phyloP scores from a whole-genome alignment of 2,797 vertebrate species.

The Decapterus maruadsi region DNA sequence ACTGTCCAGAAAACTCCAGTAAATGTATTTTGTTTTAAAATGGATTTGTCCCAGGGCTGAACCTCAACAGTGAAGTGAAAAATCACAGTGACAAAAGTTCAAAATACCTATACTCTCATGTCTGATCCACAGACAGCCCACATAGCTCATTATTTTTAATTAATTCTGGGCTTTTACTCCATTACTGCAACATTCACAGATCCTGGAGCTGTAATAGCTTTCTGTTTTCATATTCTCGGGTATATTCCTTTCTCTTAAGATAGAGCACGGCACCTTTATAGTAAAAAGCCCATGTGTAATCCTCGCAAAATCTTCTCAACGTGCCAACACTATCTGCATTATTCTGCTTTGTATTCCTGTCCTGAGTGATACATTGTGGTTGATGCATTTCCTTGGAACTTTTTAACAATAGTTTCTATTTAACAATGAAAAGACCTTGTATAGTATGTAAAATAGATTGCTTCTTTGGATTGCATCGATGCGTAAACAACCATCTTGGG shows the following conservation, averaged over 20 bases:
- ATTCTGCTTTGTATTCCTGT: neutral
- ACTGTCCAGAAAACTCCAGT: constrained; percentile 4
- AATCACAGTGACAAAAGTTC: neutral
- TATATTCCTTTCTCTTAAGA: neutral
- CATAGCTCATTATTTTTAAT: constrained; percentile 20
- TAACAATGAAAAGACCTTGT: neutral
- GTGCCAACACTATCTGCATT: neutral
- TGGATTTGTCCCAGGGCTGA: neutral
- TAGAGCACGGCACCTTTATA: neutral
- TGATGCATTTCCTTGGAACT: neutral
- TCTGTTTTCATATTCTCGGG: neutral
- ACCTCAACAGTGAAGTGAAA: neutral
- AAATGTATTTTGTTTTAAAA: constrained; percentile 4
- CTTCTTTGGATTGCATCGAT: neutral
- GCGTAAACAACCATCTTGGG: neutral
- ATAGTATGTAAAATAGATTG: neutral
- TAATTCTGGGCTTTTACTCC: constrained; percentile 3
- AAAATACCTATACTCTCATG: neutral
- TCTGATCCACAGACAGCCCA: neutral
- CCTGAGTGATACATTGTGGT: neutral
- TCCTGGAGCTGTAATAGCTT: neutral
- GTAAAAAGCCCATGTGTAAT: neutral
- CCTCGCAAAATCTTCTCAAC: neutral
- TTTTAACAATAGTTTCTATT: neutral
- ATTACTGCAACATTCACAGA: constrained; percentile 18